Evolutionary conservation across 2,113 vertebrate genomes (phyloP).

Genomic region (Psilopsiagon aurifrons): DNA sequence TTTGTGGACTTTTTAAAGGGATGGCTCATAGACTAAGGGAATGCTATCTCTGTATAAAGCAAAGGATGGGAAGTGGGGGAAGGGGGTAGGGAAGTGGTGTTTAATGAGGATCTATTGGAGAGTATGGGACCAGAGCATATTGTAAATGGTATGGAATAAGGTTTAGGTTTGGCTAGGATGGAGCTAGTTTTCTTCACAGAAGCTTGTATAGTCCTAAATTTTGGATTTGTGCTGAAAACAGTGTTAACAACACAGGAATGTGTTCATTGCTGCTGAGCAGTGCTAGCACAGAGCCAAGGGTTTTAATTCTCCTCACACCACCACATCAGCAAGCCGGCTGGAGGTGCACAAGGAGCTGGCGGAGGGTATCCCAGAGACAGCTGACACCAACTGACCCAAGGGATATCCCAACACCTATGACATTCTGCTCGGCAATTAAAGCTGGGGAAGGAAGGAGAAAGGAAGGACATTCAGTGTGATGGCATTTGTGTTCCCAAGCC

Average conservation of each 20-base stretch:
- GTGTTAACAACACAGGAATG: not conserved
- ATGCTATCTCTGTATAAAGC: not conserved
- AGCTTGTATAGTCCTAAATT: not conserved
- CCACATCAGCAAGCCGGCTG: rapidly evolving
- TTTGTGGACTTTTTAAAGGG: not conserved
- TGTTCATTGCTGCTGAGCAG: not conserved
- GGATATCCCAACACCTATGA: not conserved
- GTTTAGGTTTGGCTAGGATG: not conserved
- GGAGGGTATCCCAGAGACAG: not conserved
- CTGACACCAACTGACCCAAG: not conserved
- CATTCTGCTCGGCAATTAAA: not conserved
- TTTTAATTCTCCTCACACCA: not conserved
- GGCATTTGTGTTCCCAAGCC: not conserved
- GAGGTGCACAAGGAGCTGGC: not conserved
- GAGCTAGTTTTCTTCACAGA: not conserved
- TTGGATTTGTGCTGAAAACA: not conserved
- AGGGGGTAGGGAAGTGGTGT: not conserved
- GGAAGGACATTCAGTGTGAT: rapidly evolving
- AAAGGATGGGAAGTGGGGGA: not conserved
- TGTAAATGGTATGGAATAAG: not conserved
- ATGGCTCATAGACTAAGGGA: not conserved
- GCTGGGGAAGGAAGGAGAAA: not conserved
- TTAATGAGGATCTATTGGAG: not conserved
- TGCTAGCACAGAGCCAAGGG: not conserved
- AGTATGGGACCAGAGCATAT: not conserved